Conservation (phyloP, 2,888 invertebrate genomes). For the Drosophila infuscata region DNA sequence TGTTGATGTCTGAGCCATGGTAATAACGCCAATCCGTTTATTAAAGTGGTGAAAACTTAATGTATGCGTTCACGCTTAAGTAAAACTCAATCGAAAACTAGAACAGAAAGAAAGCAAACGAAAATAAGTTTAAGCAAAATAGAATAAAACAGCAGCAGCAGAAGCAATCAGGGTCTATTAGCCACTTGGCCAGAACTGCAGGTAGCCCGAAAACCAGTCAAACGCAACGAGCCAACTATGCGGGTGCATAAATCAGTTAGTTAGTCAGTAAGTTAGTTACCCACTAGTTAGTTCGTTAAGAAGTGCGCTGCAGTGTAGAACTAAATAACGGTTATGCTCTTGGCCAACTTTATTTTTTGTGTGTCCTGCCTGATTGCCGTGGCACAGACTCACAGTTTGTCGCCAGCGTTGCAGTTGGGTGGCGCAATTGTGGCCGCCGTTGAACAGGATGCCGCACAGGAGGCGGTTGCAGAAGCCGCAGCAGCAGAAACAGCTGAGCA, state of each 20-base stretch:
- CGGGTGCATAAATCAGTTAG: conserved; percentile 31
- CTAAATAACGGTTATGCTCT: conserved; percentile 38
- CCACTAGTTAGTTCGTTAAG: conserved; percentile 30
- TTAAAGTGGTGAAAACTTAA: conserved; percentile 77
- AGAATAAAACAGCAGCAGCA: conserved; percentile 54
- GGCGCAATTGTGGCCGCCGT: conserved; percentile 71
- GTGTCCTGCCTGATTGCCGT: conserved; percentile 43
- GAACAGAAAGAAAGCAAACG: conserved; percentile 58
- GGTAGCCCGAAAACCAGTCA: conserved; percentile 49
- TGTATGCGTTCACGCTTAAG: conserved; percentile 76
- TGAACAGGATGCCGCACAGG: conserved; percentile 59
- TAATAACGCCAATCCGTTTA: conserved; percentile 61
- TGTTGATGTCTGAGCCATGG: conserved; percentile 57
- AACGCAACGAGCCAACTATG: conserved; percentile 63
- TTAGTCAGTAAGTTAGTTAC: conserved; percentile 17
- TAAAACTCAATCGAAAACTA: conserved; percentile 72
- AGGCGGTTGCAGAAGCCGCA: conserved; percentile 32
- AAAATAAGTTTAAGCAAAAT: conserved; percentile 36
- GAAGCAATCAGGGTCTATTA: conserved; percentile 43
- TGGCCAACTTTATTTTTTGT: conserved; percentile 23
- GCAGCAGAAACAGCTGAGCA: conserved; percentile 27
- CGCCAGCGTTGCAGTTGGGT: conserved; percentile 59
- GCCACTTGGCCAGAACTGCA: conserved; percentile 48
- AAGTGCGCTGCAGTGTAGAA: conserved; percentile 58
- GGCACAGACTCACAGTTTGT: conserved; percentile 38